These are phyloP conservation scores for Aegypius monachus DNA, from an alignment of 2,113 vertebrate genomes.

Conservation along the genomic window DNA sequence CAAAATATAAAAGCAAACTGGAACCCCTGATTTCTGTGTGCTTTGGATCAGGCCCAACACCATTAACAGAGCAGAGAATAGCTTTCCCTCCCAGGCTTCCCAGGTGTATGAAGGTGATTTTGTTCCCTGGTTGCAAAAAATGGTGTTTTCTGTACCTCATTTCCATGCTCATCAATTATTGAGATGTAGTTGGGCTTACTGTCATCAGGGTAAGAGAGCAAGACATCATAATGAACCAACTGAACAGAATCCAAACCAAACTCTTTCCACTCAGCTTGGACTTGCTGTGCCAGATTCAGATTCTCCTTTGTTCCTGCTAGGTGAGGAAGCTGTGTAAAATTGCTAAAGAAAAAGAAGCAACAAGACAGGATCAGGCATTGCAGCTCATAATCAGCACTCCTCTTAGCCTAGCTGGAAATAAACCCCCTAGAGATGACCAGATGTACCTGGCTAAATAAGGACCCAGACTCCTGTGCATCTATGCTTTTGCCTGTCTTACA, in stretches of 20 bases:
- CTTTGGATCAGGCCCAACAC: not conserved
- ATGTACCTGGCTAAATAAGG: not conserved
- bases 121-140: not conserved
- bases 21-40: not conserved
- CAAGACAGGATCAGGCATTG: not conserved
- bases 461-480: not conserved
- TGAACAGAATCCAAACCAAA: conserved; percentile 91
- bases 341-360: conserved; percentile 73
- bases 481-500: not conserved
- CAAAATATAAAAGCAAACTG: not conserved
- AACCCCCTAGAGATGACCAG: not conserved
- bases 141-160: conserved; percentile 76
- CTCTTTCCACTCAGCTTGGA: conserved; percentile 84
- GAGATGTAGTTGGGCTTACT: conserved; percentile 88
- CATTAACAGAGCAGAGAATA: not conserved
- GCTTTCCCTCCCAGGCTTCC: not conserved
- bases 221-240: conserved; percentile 87
- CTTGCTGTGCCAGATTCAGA: conserved; percentile 83
- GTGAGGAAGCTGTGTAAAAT: conserved; percentile 90
- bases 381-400: not conserved
- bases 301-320: conserved; percentile 90
- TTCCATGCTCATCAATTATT: conserved; percentile 79
- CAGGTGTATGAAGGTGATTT: not conserved
- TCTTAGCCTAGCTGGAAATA: not conserved
- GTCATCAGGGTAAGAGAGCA: conserved; percentile 90